A percentile compares a stretch with the other conserved stretches of the same genome.
phyloP scores from a whole-genome alignment of 2,888 invertebrate genomes.

The Mactromeris polynyma region DNA sequence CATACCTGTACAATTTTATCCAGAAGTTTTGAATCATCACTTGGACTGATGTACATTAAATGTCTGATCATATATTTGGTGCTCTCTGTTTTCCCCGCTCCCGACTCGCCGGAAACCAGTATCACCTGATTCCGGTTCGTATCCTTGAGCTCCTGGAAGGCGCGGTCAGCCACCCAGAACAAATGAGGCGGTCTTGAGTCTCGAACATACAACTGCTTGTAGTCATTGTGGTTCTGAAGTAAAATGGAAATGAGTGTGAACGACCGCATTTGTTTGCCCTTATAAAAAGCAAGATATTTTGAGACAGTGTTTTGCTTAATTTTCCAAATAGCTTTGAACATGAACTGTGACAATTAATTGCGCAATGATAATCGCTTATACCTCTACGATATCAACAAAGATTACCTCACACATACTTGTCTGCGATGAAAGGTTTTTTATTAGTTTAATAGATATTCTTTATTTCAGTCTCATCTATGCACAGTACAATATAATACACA shows the following conservation, averaged over 20 bases:
- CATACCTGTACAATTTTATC: slow-evolving; percentile 84
- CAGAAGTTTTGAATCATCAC: slow-evolving; percentile 75
- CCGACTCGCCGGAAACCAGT: slow-evolving; percentile 84
- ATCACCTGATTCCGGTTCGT: slow-evolving; percentile 80
- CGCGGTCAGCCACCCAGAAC: slow-evolving; percentile 78
- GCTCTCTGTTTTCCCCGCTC: slow-evolving; percentile 84
- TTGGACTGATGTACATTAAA: slow-evolving; percentile 79
- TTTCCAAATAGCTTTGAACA: no score
- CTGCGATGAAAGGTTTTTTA: no score
- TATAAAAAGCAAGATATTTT: no score
- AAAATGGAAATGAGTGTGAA: not conserved
- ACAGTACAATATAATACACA: no score
- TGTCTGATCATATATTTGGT: slow-evolving; percentile 84
- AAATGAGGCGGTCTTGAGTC: slow-evolving; percentile 74
- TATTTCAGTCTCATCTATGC: no score
- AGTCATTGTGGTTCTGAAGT: slow-evolving; percentile 75
- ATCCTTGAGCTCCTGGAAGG: slow-evolving; percentile 73
- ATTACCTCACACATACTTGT: no score
- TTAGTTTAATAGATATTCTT: no score
- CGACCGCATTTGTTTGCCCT: no score
- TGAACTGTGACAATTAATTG: no score
- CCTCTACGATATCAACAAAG: no score
- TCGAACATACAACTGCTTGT: slow-evolving; percentile 68
- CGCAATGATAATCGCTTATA: no score
- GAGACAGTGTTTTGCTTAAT: no score